These are phyloP conservation scores for Climacteris rufus DNA, from an alignment of 2,113 vertebrate genomes.

Conservation along the genomic window DNA sequence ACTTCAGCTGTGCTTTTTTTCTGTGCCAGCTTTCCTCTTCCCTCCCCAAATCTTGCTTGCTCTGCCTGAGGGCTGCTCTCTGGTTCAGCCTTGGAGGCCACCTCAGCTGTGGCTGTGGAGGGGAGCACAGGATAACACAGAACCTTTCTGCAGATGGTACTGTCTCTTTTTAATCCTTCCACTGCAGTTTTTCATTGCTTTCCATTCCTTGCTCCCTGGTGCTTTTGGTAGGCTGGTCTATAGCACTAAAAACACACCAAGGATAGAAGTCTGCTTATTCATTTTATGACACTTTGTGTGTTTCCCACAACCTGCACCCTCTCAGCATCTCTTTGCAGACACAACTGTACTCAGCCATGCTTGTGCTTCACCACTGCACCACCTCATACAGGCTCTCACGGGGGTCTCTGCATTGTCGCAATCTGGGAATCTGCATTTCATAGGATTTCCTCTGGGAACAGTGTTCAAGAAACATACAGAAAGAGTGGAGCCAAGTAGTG, in stretches of 20 bases:
- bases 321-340: background rate
- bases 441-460: background rate
- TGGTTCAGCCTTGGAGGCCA: background rate
- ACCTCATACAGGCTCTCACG: background rate
- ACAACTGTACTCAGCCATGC: background rate
- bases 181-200: background rate
- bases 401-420: fast-evolving
- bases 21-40: background rate
- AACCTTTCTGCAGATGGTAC: background rate
- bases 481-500: background rate
- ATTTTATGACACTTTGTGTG: background rate
- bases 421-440: background rate
- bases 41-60: background rate
- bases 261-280: background rate
- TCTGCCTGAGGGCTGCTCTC: background rate
- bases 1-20: background rate
- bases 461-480: background rate
- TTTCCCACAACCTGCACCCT: background rate
- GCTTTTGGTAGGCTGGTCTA: background rate
- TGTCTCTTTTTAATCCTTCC: background rate
- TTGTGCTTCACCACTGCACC: background rate
- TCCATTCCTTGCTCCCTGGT: background rate
- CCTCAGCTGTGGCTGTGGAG: background rate
- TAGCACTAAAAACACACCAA: background rate
- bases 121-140: background rate